Evolutionary conservation across 2,888 invertebrate genomes (phyloP), one percentile per base, ranked within the genome.

Genomic region (Colletes collaris): DNA sequence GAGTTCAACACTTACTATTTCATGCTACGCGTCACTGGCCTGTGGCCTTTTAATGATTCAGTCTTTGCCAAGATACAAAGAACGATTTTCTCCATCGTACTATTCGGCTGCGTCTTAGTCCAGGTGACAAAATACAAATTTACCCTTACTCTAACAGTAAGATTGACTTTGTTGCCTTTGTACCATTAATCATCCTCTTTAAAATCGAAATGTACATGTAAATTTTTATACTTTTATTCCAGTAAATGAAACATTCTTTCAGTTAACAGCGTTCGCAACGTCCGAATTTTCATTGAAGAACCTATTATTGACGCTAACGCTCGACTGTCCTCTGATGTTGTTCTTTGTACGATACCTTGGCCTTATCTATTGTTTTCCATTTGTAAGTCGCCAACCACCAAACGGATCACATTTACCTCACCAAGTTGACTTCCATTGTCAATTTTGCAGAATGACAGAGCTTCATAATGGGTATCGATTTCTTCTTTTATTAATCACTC

Each of bases 1-100:
- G 27, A 75, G 13, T 70, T 62, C 11, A 49, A 46, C 19, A 11
- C 16, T 0, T 65, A 75, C 11, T 46, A 27, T 27, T 27, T 27
- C 27, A 27, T 27, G 27, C 27, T 27, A 2, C 2, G 27, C 27
- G 2, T 27, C 16, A 19, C 56, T 16, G 78, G 78, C 16, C 5
- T 79, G 2, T 79, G 78, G 66, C 75, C 75, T 11, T 75, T 70
- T 35, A 16, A 58, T 2, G 5, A 44, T 1, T 46, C 66, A 1
- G 19, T 40, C 2, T 27, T 27, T 7, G 35, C 7, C 7, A 63
- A 16, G 8, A 8, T 58, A 6, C 44, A 44, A 0, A 56, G 67
- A 16, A 13, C 63, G 5, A 0, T 11, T 0, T 8, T 19, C 3
- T 0, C 37, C 16, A 2, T 3, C 7, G 10, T 52, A 11, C 0